Evolutionary conservation across 2,797 vertebrate species (phyloP).

Genomic region (Lacerta viridis): DNA sequence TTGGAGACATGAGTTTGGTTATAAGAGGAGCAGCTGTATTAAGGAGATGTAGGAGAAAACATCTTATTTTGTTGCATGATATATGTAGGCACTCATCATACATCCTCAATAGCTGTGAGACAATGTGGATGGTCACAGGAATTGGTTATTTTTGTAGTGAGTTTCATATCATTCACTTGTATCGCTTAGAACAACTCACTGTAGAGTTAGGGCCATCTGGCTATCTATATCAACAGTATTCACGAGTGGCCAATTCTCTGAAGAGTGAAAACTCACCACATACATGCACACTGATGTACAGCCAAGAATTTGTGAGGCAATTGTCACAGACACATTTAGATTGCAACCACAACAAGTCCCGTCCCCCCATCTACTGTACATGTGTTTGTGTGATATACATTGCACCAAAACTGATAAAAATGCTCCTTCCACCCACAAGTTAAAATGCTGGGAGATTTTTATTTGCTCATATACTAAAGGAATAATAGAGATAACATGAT

Average conservation of each 20-base stretch:
- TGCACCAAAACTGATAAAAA: slow-evolving; percentile 23
- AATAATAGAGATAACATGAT: slow-evolving; percentile 77
- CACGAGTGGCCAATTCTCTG: not conserved
- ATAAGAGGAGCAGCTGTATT: not conserved
- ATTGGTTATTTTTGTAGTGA: not conserved
- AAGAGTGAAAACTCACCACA: not conserved
- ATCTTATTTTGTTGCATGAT: not conserved
- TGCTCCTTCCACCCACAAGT: slow-evolving; percentile 34
- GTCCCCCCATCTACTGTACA: not conserved
- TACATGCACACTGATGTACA: not conserved
- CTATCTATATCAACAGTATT: not conserved
- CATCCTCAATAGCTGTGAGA: not conserved
- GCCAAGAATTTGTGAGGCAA: not conserved
- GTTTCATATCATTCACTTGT: not conserved
- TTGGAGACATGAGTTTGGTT: not conserved
- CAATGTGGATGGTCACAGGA: not conserved
- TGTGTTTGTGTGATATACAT: slow-evolving; percentile 14
- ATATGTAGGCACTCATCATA: not conserved
- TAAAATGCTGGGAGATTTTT: slow-evolving; percentile 61
- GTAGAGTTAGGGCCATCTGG: not conserved
- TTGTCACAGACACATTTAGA: not conserved
- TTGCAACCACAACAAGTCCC: not conserved
- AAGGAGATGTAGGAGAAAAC: not conserved
- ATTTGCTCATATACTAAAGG: slow-evolving; percentile 67
- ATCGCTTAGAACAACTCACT: not conserved